These are phyloP conservation scores for Gadopsis bispinosus DNA, from an alignment of 2,797 vertebrate genomes.

Conservation along the genomic window DNA sequence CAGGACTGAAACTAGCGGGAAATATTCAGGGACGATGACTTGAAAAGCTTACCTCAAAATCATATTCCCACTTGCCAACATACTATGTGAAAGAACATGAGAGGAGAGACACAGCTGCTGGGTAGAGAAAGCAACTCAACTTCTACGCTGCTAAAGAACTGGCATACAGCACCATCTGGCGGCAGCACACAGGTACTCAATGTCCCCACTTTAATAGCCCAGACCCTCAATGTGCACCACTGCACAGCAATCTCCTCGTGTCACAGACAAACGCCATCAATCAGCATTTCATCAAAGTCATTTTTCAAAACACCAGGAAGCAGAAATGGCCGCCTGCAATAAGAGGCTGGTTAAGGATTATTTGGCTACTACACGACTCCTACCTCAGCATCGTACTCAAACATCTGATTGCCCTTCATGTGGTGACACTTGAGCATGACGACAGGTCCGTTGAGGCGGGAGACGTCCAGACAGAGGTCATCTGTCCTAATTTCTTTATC, in stretches of 20 bases:
- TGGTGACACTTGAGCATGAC: slow-evolving; percentile 99
- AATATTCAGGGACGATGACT: slow-evolving; percentile 24
- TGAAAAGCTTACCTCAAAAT: slow-evolving; percentile 92
- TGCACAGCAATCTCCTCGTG: slow-evolving; percentile 13
- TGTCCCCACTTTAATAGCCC: neutral
- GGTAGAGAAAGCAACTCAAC: slow-evolving; percentile 37
- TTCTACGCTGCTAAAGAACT: slow-evolving; percentile 30
- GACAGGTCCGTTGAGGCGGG: slow-evolving; percentile 95
- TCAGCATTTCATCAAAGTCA: slow-evolving; percentile 34
- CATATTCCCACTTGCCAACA: slow-evolving; percentile 97
- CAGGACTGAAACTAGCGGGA: slow-evolving; percentile 31
- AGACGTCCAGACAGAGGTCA: slow-evolving; percentile 97
- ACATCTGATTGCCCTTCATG: slow-evolving; percentile 99
- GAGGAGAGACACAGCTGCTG: slow-evolving; percentile 55
- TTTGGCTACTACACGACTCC: slow-evolving; percentile 21
- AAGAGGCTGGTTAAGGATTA: slow-evolving; percentile 9
- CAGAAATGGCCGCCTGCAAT: neutral
- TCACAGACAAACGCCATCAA: slow-evolving; percentile 12
- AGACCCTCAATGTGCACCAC: neutral
- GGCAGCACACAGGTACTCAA: slow-evolving; percentile 51
- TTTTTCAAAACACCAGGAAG: slow-evolving; percentile 7
- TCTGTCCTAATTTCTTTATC: slow-evolving; percentile 99
- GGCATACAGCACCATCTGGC: slow-evolving; percentile 79
- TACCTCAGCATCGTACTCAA: slow-evolving; percentile 98
- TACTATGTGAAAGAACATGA: slow-evolving; percentile 83